Base-by-base conservation (phyloP, 2,797 vertebrate genomes). In the Sebastes dallii region DNA sequence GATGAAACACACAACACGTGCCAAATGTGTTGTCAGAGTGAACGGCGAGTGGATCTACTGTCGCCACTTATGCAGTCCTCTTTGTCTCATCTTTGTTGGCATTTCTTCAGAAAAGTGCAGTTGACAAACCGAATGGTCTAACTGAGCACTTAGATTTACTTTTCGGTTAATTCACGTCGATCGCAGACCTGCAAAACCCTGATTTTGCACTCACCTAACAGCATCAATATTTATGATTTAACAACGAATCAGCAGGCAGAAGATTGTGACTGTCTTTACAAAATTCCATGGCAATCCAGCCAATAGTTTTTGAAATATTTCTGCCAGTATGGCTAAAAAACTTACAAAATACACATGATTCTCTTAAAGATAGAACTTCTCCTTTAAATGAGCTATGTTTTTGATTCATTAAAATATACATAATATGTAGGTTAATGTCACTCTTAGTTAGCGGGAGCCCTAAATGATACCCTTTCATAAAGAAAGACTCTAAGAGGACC, bases 1-100 rank as follows among this genome's bases (percentile, higher is more conserved):
- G 65, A 79, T 80, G 20, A 85, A 78, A 55, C 16, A 16, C 50
- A 34, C 27, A 25, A 30, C 90, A 90, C 77, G 67, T 91, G 83
- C 66, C 13, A 8, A 13, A 82, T 54, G 79, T 62, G 42, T 32
- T 32, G 30, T 32, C 30, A 32, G 30, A 32, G 30, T 32, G 30
- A 32, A 32, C 30, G 36, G 9, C 18, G 12, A 4, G 10, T 12
- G 65, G 27, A 11, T 32, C 3, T 27, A 11, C 25, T 16, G 24
- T 55, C 4, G 29, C 16, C 79, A 78, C 22, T 46, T 87, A 81
- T 65, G 18, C 52, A 50, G 20, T 0, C 14, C 1, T 18, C 39
- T 42, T 42, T 42, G 42, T 46, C 42, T 50, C 46, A 50, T 50
- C 18, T 50, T 50, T 50, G 46, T 50, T 20, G 46, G 16, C 7